Evolutionary conservation across 2,888 invertebrate species (phyloP), one percentile per base, ranked within the genome.

Genomic region (Monopis laevigella): DNA sequence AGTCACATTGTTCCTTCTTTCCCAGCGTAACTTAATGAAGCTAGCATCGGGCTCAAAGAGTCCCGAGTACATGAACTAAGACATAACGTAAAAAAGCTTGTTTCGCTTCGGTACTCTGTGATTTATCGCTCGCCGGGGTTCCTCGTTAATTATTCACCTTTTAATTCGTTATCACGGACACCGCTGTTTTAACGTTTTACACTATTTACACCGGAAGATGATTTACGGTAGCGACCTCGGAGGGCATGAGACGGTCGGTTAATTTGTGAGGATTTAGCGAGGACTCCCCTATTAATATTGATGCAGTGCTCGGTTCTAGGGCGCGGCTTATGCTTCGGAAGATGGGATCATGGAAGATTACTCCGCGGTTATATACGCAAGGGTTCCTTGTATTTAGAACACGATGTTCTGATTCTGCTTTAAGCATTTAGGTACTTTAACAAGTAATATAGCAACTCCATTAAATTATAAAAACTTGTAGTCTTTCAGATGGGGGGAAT

Each of bases 161-260:
- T 77, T 77, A 78, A 78, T 77, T 77, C 68, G 67, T 73, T 72
- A 80, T 74, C 71, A 64, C 66, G 63, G 62, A 67, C 63, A 63
- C 67, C 59, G 59, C 59, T 60, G 67, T 66, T 66, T 58, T 63
- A 64, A 57, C 59, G 59, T 62, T 69, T 63, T 65, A 63, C 64
- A 71, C 71, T 74, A 74, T 74, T 74, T 71, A 72, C 71, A 64
- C 59, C 59, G 59, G 54, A 58, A 65, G 65, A 74, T 75, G 68
- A 73, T 73, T 73, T 67, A 71, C 63, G 59, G 62, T 56, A 44
- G 53, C 47, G 54, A 57, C 55, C 58, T 52, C 48, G 46, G 56
- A 58, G 57, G 54, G 52, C 16, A 34, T 14, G 45, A 47, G 48
- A 49, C 48, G 49, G 48, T 48, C 46, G 53, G 55, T 57, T 58